Evolutionary conservation across 2,888 invertebrate species (phyloP).

Genomic region (Caenorhabditis doughertyi): DNA sequence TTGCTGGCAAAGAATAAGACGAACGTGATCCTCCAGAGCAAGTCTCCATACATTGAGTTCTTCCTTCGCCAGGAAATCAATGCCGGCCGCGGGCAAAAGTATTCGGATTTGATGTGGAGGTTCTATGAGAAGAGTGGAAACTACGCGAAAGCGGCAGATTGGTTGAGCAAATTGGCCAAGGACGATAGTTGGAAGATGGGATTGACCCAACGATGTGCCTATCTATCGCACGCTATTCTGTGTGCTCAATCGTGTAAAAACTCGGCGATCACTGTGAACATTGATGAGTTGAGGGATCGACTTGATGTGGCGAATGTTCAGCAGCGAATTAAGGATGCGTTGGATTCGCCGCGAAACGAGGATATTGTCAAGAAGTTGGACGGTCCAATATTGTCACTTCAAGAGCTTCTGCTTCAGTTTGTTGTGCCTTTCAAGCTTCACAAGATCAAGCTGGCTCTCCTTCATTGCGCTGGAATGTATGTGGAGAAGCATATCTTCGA

Average conservation of each 20-base stretch:
- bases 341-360: conserved; percentile 34
- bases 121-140: conserved; percentile 93
- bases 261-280: conserved; percentile 87
- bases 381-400: conserved; percentile 64
- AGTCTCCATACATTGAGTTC: conserved; percentile 88
- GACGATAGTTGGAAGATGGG: conserved; percentile 87
- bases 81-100: conserved; percentile 74
- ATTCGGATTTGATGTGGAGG: conserved; percentile 91
- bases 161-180: conserved; percentile 91
- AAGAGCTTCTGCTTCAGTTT: conserved; percentile 65
- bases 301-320: conserved; percentile 92
- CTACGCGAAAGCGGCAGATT: conserved; percentile 91
- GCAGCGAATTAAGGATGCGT: conserved; percentile 67
- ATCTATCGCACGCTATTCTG: conserved; percentile 94
- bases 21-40: conserved; percentile 82
- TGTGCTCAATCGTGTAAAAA: conserved; percentile 90
- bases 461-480: conserved; percentile 94
- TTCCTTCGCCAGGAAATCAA: conserved; percentile 86
- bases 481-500: conserved; percentile 92
- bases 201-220: conserved; percentile 90
- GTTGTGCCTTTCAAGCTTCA: conserved; percentile 73
- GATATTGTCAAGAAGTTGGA: conserved; percentile 62
- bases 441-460: conserved; percentile 94
- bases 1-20: conserved; percentile 74
- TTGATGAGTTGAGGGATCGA: conserved; percentile 94